Percentiles rank a stretch among this genome's conserved stretches.
These are phyloP conservation scores for Sphaerophoria taeniata DNA, from an alignment of 2,888 invertebrate species.

Conservation along the genomic window DNA sequence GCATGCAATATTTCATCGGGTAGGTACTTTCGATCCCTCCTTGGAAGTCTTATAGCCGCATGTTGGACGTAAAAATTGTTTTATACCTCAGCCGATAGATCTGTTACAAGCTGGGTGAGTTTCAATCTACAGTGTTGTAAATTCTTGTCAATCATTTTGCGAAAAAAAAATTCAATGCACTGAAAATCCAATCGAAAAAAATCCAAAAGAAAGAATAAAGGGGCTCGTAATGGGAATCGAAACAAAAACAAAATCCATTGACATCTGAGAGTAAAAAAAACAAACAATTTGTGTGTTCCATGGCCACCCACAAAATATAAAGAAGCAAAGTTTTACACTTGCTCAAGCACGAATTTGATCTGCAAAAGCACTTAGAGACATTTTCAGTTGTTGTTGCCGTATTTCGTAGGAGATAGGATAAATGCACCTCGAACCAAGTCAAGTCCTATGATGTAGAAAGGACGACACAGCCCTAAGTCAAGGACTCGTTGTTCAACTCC, in stretches of 20 bases:
- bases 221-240: constrained; percentile 14
- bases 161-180: constrained; percentile 12
- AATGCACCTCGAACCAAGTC: constrained; percentile 27
- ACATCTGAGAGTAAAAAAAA: constrained; percentile 14
- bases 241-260: constrained; percentile 15
- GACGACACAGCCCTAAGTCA: constrained; percentile 52
- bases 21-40: constrained; percentile 13
- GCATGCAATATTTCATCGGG: constrained; percentile 13
- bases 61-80: constrained; percentile 6
- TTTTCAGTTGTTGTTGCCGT: constrained; percentile 47
- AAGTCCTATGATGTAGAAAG: constrained; percentile 66
- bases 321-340: constrained; percentile 68
- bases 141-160: constrained; percentile 47
- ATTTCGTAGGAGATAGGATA: background rate
- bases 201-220: background rate
- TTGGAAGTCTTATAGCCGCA: background rate
- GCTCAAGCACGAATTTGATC: constrained; percentile 74
- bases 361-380: constrained; percentile 74
- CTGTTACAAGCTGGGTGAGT: background rate
- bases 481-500: constrained; percentile 14
- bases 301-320: constrained; percentile 43
- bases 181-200: background rate
- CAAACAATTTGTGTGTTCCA: constrained; percentile 11
- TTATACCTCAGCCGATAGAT: background rate
- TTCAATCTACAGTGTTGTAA: constrained; percentile 10